phyloP scores from a whole-genome alignment of 2,797 vertebrate species.

The Sitta carolinensis region DNA sequence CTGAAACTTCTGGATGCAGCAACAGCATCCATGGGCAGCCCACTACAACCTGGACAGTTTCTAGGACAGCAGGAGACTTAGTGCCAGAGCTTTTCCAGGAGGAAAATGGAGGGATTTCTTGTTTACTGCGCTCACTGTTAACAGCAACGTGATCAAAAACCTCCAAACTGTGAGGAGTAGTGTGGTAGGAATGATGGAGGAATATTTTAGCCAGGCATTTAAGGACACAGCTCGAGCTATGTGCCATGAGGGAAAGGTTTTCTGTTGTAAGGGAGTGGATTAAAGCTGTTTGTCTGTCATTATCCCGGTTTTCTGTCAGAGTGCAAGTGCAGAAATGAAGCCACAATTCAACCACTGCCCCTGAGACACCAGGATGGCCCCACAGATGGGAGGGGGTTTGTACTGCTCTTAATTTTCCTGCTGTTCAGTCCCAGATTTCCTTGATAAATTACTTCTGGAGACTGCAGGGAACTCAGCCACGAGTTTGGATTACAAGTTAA shows the following conservation, averaged over 20 bases:
- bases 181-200: not conserved
- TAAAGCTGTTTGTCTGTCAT: not conserved
- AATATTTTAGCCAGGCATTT: not conserved
- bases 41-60: not conserved
- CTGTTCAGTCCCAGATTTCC: not conserved
- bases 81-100: not conserved
- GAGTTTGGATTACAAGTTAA: not conserved
- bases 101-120: not conserved
- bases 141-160: not conserved
- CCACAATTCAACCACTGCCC: not conserved
- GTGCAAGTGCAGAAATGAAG: not conserved
- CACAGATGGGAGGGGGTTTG: not conserved
- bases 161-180: not conserved
- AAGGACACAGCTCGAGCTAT: not conserved
- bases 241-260: not conserved
- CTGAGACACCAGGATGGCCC: not conserved
- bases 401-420: not conserved
- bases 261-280: not conserved
- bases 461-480: not conserved
- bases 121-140: not conserved
- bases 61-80: not conserved
- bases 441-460: not conserved
- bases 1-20: not conserved
- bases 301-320: not conserved
- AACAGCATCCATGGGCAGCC: not conserved